These are phyloP conservation scores for Mobula hypostoma DNA, from an alignment of 2,113 vertebrate genomes.

Conservation along the genomic window DNA sequence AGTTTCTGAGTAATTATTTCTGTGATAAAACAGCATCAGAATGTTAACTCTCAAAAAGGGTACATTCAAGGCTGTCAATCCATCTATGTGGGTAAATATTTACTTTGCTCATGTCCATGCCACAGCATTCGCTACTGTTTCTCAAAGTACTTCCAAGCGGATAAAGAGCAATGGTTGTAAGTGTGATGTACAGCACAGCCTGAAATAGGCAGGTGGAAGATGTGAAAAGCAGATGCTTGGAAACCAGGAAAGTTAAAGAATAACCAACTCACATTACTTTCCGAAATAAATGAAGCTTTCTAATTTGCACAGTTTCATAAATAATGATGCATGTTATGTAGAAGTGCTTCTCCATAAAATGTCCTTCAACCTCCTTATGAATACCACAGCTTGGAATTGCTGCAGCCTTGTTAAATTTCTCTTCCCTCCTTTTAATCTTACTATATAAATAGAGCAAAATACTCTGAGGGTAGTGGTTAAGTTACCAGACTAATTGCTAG, in stretches of 20 bases:
- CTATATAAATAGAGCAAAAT: too few relatives aligned
- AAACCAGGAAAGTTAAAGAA: not conserved
- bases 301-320: not conserved
- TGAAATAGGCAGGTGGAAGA: not conserved
- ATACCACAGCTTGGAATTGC: not conserved
- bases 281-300: not conserved
- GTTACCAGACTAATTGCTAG: too few relatives aligned
- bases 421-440: not conserved
- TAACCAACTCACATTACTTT: not conserved
- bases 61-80: not conserved
- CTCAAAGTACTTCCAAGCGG: not conserved
- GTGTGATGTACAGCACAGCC: not conserved
- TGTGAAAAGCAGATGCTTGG: not conserved
- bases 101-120: not conserved
- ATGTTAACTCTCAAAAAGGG: not conserved
- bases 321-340: not conserved
- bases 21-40: not conserved
- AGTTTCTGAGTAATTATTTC: not conserved
- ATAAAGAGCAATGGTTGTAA: not conserved
- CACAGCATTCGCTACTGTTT: not conserved
- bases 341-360: not conserved
- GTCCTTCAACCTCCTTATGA: not conserved
- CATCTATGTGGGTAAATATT: not conserved
- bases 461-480: too few relatives aligned
- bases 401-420: not conserved